Base-by-base conservation (phyloP, 2,888 invertebrate species). In the Agriopis aurantiaria region DNA sequence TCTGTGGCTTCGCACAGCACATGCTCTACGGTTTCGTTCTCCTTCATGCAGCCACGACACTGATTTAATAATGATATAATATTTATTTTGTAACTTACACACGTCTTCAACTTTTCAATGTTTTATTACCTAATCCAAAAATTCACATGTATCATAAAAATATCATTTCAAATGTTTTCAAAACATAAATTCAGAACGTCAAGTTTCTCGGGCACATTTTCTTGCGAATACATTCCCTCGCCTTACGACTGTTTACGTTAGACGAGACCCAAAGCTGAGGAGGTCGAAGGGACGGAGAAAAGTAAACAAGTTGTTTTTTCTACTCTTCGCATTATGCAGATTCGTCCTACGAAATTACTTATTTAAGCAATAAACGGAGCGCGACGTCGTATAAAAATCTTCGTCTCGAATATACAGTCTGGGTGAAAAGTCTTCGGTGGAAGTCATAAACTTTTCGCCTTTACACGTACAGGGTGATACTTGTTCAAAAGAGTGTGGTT, bases 281-380 rank as follows among this genome's bases (percentile, higher is more conserved):
- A 73, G 65, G 74, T 65, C 71, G 62, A 53, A 68, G 66, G 60
- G 70, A 68, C 51, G 68, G 66, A 45, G 82, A 81, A 82, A 82
- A 84, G 80, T 84, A 89, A 88, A 88, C 85, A 91, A 90, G 79
- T 91, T 89, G 87, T 87, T 89, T 90, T 88, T 86, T 84, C 83
- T 81, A 82, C 83, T 85, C 75, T 75, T 82, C 84, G 85, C 89
- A 91, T 92, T 92, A 93, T 92, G 92, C 88, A 92, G 87, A 93
- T 92, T 88, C 85, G 86, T 88, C 87, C 84, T 86, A 82, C 82
- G 78, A 89, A 91, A 91, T 91, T 91, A 91, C 92, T 91, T 91
- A 91, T 92, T 91, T 90, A 88, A 86, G 91, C 90, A 90, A 91
- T 91, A 92, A 92, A 92, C 89, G 88, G 86, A 83, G 83, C 85